Base-by-base conservation (phyloP, 1,140 invertebrate genomes). In the Tetramorium parvispinum region DNA sequence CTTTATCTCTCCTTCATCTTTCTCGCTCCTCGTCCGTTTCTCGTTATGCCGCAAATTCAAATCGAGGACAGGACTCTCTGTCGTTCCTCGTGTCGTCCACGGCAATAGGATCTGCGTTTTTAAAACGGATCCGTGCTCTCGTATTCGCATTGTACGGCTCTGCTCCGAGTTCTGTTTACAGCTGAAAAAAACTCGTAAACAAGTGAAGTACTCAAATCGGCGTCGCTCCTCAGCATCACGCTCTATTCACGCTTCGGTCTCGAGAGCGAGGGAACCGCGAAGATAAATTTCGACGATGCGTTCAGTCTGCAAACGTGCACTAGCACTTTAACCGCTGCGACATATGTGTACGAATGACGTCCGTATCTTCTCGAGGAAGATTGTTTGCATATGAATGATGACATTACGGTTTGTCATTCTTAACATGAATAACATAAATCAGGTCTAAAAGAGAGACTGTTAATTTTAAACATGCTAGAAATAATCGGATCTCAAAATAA, bases 1-100 rank as follows among this genome's bases (percentile, higher is more conserved):
- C 81, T 81, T 89, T 76, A 79, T 89, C 82, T 87, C 70, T 85
- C 66, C 59, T 61, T 77, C 71, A 65, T 83, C 83, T 85, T 89
- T 81, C 68, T 88, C 83, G 75, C 68, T 88, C 65, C 71, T 63
- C 53, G 68, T 51, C 59, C 57, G 68, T 77, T 82, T 85, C 46
- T 75, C 85, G 53, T 57, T 78, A 53, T 51, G 3, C 51, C 49
- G 40, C 53, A 70, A 75, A 83, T 83, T 83, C 79, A 83, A 83
- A 82, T 82, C 24, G 79, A 16, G 51, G n/a, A 57, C 61, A 3
- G 32, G 46, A 32, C 32, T 70, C 40, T 57, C 43, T 70, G 24
- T 57, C 27, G 21, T 71, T 24, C 57, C 78, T 55, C 51, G 59
- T 68, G 65, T 68, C 76, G 32, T 57, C 0, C 49, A 13, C 18